Percentiles rank a stretch among this genome's conserved stretches.
phyloP scores from a whole-genome alignment of 64 coral and sea anemone genomes.

The Dendronephthya gigantea region DNA sequence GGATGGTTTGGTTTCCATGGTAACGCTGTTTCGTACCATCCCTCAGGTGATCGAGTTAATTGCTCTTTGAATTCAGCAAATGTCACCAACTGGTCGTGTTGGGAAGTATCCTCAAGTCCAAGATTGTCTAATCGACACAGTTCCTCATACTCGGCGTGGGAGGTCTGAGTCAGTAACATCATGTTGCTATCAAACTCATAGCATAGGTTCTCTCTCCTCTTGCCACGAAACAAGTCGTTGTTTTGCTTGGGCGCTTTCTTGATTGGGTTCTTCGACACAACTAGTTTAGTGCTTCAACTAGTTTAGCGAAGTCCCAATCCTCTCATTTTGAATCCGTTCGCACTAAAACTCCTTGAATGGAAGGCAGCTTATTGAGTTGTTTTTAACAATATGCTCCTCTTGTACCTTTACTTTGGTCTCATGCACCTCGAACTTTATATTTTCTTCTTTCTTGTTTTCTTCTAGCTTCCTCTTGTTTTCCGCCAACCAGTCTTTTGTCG shows the following conservation, averaged over 20 bases:
- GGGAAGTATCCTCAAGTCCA: neutral
- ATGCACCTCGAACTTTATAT: neutral
- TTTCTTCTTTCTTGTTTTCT: neutral
- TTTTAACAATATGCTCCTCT: neutral
- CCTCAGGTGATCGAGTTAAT: neutral
- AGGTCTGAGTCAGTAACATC: neutral
- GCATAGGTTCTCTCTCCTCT: neutral
- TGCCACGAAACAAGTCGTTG: neutral
- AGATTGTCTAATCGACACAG: neutral
- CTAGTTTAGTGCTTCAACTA: neutral
- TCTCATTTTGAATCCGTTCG: neutral
- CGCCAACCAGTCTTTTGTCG: neutral
- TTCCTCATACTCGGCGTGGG: neutral
- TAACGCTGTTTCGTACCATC: neutral
- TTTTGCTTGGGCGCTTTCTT: neutral
- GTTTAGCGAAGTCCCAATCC: neutral
- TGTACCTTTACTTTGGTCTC: neutral
- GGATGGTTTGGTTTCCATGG: neutral
- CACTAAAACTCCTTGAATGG: slow-evolving; percentile 8
- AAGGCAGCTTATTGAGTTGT: neutral
- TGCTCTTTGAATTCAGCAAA: neutral
- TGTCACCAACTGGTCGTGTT: neutral
- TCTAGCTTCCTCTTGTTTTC: neutral
- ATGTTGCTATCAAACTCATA: neutral
- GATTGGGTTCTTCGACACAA: slow-evolving; percentile 7